Base-by-base conservation (phyloP, 2,888 invertebrate genomes). In the Unio delphinus region DNA sequence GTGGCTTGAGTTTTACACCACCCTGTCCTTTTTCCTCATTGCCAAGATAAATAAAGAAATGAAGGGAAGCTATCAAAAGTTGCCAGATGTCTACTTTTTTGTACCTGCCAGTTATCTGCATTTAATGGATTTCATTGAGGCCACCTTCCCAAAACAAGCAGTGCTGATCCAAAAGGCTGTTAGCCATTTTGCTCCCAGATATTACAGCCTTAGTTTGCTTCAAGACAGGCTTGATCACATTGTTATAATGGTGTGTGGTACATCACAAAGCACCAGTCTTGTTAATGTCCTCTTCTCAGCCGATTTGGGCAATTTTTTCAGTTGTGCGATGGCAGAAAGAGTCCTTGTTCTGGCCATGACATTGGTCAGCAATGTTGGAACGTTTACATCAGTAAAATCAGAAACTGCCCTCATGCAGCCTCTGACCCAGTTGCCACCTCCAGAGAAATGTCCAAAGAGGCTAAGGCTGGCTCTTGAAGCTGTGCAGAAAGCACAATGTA, bases 1-100 rank as follows among this genome's bases (percentile, higher is more conserved):
- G 64, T 81, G 81, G 81, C 61, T 74, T 26, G 81, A 81, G 58
- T 73, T 75, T 58, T 80, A 69, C 56, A 58, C 70, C 15, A 60
- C 68, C 4, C 58, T 78, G 23, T 70, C 75, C 18, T 68, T 78
- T 64, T 70, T 69, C 34, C 64, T 79, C 28, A 59, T 71, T 18
- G 74, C 73, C 4, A 78, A 74, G 65, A 18, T 64, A 7, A 34
- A 65, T 11, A 23, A 55, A 11, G 26, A 20, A 4, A 28, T 56
- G 17, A 2, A 45, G 2, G 11, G 45, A 11, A 11, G 11, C 11
- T 45, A 45, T 45, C 11, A 0, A 45, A 11, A 45, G 11, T 11
- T 3, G 8, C 45, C 11, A 45, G n/a, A 57, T 55, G 30, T 64
- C 23, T 68, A 55, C 8, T 74, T 72, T 57, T 26, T 70, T 30